These are phyloP conservation scores for Andrena trimmerana DNA, from an alignment of 2,888 invertebrate species.

Conservation along the genomic window DNA sequence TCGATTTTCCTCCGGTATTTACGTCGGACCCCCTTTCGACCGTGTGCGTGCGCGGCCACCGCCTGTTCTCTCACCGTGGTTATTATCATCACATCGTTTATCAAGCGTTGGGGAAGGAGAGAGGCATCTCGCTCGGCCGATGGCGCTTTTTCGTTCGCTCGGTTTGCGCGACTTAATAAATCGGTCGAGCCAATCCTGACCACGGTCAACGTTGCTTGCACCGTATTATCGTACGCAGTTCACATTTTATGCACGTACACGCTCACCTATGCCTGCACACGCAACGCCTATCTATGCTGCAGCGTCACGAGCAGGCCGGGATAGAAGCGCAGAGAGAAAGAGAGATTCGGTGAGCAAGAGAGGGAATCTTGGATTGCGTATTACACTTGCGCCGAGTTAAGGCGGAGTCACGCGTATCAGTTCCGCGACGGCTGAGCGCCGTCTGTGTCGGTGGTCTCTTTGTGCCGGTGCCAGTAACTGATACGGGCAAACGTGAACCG, in stretches of 20 bases:
- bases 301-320: background rate
- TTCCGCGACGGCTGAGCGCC: no score
- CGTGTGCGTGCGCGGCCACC: slow-evolving; percentile 8
- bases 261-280: background rate
- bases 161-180: slow-evolving; percentile 62
- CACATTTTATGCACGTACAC: slow-evolving; percentile 36
- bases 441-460: no score
- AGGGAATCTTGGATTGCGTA: slow-evolving; percentile 21
- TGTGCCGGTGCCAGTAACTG: no score
- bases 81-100: slow-evolving; percentile 64
- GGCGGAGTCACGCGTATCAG: no score
- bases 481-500: no score
- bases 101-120: slow-evolving; percentile 49
- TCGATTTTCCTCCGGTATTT: slow-evolving; percentile 63
- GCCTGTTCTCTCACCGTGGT: slow-evolving; percentile 14
- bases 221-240: slow-evolving; percentile 39
- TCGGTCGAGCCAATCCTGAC: slow-evolving; percentile 72
- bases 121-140: slow-evolving; percentile 27
- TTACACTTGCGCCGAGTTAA: slow-evolving; percentile 24
- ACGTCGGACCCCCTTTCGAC: slow-evolving; percentile 42
- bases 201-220: slow-evolving; percentile 67
- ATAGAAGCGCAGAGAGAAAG: background rate
- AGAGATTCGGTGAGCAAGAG: background rate
- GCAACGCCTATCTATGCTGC: background rate
- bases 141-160: slow-evolving; percentile 47